Base-by-base conservation (phyloP, 1,140 invertebrate species). In the Chironomus striatipennis region DNA sequence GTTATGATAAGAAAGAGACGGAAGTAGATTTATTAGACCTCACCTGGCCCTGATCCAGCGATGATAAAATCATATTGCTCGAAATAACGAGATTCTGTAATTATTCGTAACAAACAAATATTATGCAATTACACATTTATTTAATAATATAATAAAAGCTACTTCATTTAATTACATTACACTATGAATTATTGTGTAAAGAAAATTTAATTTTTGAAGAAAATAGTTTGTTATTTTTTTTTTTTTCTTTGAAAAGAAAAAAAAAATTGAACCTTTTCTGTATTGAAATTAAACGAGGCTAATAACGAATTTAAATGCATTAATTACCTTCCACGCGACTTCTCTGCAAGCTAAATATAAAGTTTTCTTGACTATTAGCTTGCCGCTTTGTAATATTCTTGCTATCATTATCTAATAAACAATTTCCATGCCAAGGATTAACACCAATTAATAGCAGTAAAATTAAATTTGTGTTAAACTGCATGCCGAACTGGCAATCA, bases 11-110 rank as follows among this genome's bases (percentile, higher is more conserved):
- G 24, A 34, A 34, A 34, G 24, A 34, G 24, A 34, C 24, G 24
- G 47, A 15, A 12, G 47, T 12, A n/a, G n/a, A n/a, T n/a, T n/a
- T n/a, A n/a, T n/a, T n/a, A n/a, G 12, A 57, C n/a, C 9, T 70
- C 18, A 70, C 65, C 65, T 70, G 65, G 65, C 4, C 65, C 65
- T 18, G n/a, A 18, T 70, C 65, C 65, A 70, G 21, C 65, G 18
- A 70, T 70, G 21, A 77, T 78, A 42, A 79, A 83, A 74, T 76
- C 75, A 34, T 82, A 79, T 12, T 70, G 65, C 65, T 70, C 65
- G 65, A 20, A 70, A 21, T 70, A 70, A 20, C 65, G 17, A 18
- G 7, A 21, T 21, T 70, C 65, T 70, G 65, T 70, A 70, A 70
- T 20, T 20, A 57, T 34, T 34, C 24, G 24, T n/a, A 57, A 57